A percentile compares a stretch with the other conserved stretches of the same genome.
Evolutionary conservation across 2,113 vertebrate species (phyloP).

Genomic region (Meles meles): DNA sequence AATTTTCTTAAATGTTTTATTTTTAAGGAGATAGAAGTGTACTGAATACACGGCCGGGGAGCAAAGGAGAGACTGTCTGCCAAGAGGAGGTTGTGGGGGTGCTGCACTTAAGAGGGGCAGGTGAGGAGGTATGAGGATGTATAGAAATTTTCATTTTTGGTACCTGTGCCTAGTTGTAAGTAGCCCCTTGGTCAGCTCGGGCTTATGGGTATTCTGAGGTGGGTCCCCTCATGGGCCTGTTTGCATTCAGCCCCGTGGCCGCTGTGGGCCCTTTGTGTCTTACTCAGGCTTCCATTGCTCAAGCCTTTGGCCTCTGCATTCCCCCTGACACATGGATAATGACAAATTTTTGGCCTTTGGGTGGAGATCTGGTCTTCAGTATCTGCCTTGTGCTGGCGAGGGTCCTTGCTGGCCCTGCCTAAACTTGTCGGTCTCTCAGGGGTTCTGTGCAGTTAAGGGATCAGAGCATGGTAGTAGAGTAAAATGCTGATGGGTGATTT

Average conservation of each 20-base stretch:
- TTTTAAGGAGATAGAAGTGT: background rate
- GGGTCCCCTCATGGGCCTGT: background rate
- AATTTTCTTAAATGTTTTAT: background rate
- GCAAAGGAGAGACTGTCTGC: background rate
- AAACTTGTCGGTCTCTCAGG: background rate
- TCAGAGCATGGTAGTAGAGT: background rate
- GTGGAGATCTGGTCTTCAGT: background rate
- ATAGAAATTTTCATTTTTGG: background rate
- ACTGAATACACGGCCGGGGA: background rate
- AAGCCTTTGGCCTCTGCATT: background rate
- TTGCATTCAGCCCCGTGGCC: background rate
- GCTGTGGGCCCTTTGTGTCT: background rate
- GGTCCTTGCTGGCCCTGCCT: background rate
- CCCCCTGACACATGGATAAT: background rate
- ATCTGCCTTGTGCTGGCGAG: background rate
- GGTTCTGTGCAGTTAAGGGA: background rate
- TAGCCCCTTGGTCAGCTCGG: background rate
- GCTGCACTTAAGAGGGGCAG: background rate
- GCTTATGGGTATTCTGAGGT: background rate
- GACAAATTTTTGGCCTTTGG: background rate
- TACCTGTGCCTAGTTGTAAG: background rate
- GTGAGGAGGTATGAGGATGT: background rate
- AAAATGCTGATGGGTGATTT: background rate
- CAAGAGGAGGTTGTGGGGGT: background rate
- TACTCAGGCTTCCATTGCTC: background rate